Percentiles rank a stretch among this genome's conserved stretches.
phyloP scores from a whole-genome alignment of 2,797 vertebrate genomes.

The Notamacropus eugenii region DNA sequence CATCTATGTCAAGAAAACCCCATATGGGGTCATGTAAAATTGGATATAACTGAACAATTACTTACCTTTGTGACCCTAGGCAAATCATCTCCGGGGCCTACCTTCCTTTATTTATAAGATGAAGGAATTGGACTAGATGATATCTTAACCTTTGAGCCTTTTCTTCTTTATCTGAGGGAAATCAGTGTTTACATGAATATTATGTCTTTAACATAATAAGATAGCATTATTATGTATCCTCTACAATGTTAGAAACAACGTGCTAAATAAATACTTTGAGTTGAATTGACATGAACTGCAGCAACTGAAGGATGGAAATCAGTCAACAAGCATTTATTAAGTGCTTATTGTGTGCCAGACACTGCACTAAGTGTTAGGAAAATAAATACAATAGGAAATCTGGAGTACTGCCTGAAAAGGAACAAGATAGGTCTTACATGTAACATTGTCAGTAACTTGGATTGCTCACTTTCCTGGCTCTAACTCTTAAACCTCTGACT shows the following conservation, averaged over 20 bases:
- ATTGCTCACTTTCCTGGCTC: background rate
- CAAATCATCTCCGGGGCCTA: background rate
- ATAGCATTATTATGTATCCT: background rate
- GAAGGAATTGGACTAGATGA: background rate
- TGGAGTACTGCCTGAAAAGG: background rate
- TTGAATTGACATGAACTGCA: background rate
- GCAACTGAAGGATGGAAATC: background rate
- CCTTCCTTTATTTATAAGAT: background rate
- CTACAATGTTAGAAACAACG: background rate
- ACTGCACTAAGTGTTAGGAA: background rate
- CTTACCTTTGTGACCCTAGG: background rate
- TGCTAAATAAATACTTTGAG: background rate
- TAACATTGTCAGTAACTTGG: background rate
- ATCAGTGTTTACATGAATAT: background rate
- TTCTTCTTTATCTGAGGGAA: background rate
- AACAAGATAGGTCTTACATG: background rate
- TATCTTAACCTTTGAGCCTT: background rate
- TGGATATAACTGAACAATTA: background rate
- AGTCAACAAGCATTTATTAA: background rate
- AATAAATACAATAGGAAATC: background rate
- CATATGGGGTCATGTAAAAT: background rate
- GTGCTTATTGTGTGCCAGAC: background rate
- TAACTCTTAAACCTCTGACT: background rate
- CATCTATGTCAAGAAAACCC: background rate
- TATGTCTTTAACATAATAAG: background rate